Percentiles rank a stretch among this genome's conserved stretches.
Evolutionary conservation across 2,888 invertebrate genomes (phyloP).

Genomic region (Pachycephus smyrnensis): DNA sequence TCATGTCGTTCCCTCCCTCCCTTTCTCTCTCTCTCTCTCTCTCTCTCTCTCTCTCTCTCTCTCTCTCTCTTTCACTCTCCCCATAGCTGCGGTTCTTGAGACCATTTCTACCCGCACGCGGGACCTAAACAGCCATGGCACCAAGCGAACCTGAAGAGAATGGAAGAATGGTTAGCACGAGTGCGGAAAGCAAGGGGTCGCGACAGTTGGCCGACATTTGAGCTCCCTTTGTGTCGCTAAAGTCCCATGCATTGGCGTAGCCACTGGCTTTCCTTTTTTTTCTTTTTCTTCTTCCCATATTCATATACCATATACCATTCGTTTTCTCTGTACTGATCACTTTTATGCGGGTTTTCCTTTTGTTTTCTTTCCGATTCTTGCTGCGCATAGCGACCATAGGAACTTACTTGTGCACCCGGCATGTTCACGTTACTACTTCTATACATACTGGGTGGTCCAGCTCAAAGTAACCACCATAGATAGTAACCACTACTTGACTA

Average conservation of each 20-base stretch:
- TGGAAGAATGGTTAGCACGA: not conserved
- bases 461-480: not conserved
- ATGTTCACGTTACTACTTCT: too few relatives aligned
- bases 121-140: not conserved
- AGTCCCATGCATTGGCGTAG: conserved; percentile 34
- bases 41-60: not conserved
- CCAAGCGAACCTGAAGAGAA: not conserved
- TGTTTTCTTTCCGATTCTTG: not conserved
- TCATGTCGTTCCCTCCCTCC: conserved; percentile 8
- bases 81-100: not conserved
- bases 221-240: conserved; percentile 57
- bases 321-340: conserved; percentile 20
- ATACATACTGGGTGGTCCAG: not conserved
- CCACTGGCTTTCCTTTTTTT: not conserved
- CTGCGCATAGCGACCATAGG: too few relatives aligned
- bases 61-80: not conserved
- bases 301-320: conserved; percentile 18
- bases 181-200: conserved; percentile 43
- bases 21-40: not conserved
- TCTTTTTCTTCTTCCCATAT: conserved; percentile 13
- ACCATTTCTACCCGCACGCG: not conserved
- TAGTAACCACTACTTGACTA: too few relatives aligned
- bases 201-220: conserved; percentile 65
- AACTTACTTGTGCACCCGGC: not conserved
- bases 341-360: not conserved